Percentiles rank a stretch among this genome's conserved stretches.
Conservation (phyloP, 2,888 invertebrate species). For the Brenthis hecate region DNA sequence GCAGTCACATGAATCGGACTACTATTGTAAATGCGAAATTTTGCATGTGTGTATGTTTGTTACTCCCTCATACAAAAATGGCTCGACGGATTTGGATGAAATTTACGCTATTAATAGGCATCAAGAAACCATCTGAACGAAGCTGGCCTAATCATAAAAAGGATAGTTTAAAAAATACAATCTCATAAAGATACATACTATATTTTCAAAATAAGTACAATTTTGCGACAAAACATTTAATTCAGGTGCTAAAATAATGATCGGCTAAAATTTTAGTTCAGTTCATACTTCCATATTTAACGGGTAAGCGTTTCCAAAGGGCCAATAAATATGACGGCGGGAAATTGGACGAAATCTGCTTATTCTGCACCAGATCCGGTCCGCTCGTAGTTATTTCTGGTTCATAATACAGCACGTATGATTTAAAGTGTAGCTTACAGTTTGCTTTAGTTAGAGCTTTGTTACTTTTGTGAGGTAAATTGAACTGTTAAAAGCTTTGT, state of each 20-base stretch:
- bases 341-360: constrained; percentile 68
- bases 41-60: too few relatives aligned
- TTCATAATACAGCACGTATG: constrained; percentile 31
- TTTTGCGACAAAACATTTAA: neutral
- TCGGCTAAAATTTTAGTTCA: constrained; percentile 14
- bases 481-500: too few relatives aligned
- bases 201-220: neutral
- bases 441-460: constrained; percentile 3
- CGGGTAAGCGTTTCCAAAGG: constrained; percentile 36
- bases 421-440: constrained; percentile 31
- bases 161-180: too few relatives aligned
- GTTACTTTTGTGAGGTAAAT: constrained; percentile 3
- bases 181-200: neutral
- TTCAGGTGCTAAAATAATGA: neutral
- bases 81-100: too few relatives aligned
- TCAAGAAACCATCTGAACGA: too few relatives aligned
- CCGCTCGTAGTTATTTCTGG: constrained; percentile 31
- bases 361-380: constrained; percentile 36
- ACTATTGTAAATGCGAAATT: too few relatives aligned
- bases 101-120: too few relatives aligned
- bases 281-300: constrained; percentile 15
- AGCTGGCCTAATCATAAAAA: too few relatives aligned
- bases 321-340: constrained; percentile 73
- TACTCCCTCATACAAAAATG: too few relatives aligned
- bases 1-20: too few relatives aligned